Evolutionary conservation across 2,797 vertebrate genomes (phyloP).

Genomic region (Streptopelia turtur): DNA sequence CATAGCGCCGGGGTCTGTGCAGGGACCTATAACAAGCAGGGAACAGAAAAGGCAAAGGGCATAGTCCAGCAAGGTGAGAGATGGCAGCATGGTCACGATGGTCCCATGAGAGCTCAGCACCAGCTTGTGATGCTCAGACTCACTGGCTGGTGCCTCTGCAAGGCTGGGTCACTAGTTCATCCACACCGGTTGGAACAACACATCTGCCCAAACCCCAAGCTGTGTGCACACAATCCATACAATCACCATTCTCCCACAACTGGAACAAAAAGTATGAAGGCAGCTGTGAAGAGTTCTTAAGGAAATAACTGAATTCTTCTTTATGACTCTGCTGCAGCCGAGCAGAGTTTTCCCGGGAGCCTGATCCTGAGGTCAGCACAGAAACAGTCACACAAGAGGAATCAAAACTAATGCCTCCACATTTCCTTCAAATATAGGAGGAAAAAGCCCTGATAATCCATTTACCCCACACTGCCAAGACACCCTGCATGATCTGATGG

Average conservation of each 20-base stretch:
- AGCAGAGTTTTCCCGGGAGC: not conserved
- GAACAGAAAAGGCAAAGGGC: not conserved
- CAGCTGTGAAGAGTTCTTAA: not conserved
- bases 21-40: not conserved
- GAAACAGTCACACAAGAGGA: not conserved
- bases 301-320: not conserved
- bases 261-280: not conserved
- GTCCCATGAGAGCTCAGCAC: not conserved
- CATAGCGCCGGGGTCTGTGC: rapidly evolving
- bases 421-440: not conserved
- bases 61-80: not conserved
- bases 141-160: rapidly evolving
- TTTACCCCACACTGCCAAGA: not conserved
- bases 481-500: rapidly evolving
- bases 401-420: not conserved
- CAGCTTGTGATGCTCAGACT: not conserved
- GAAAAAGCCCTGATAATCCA: not conserved
- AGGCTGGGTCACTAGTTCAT: not conserved
- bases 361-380: not conserved
- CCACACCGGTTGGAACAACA: rapidly evolving
- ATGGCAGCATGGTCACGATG: rapidly evolving
- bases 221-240: not conserved
- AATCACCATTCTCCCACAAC: not conserved
- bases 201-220: not conserved
- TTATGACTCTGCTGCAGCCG: not conserved